Evolutionary conservation across 2,113 vertebrate species (phyloP).

Genomic region (Ursus arctos): DNA sequence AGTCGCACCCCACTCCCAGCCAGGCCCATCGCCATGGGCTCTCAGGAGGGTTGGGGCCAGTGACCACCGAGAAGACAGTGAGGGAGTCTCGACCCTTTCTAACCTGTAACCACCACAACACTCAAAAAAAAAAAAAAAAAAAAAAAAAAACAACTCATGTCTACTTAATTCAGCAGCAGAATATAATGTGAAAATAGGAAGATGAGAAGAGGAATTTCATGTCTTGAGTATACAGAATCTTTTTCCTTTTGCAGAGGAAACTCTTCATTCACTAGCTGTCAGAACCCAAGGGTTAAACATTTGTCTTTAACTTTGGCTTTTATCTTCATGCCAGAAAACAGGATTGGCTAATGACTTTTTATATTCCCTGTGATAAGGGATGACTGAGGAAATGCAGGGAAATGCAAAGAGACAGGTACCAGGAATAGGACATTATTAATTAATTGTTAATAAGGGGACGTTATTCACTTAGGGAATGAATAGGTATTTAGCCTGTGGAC

Average conservation of each 20-base stretch:
- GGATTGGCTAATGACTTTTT: background rate
- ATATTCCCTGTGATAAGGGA: background rate
- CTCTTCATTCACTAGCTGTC: background rate
- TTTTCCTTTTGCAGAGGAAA: background rate
- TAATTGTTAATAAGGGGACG: background rate
- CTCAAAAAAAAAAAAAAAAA: background rate
- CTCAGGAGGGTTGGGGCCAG: background rate
- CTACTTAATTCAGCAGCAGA: background rate
- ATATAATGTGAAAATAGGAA: slow-evolving; percentile 7
- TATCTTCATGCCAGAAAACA: background rate
- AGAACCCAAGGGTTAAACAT: background rate
- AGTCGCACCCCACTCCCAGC: background rate
- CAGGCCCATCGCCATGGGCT: fast-evolving
- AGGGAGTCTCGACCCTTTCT: background rate
- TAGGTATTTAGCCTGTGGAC: background rate
- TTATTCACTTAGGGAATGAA: background rate
- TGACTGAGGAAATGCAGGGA: background rate
- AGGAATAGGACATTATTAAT: background rate
- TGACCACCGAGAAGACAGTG: background rate
- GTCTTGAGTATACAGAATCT: background rate
- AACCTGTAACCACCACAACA: background rate
- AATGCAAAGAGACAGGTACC: background rate
- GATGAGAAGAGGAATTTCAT: background rate
- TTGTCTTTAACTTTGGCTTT: background rate
- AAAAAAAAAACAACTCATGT: background rate